Percentiles rank a stretch among this genome's conserved stretches.
phyloP scores from a whole-genome alignment of 2,113 vertebrate species.

The Tapirus terrestris region DNA sequence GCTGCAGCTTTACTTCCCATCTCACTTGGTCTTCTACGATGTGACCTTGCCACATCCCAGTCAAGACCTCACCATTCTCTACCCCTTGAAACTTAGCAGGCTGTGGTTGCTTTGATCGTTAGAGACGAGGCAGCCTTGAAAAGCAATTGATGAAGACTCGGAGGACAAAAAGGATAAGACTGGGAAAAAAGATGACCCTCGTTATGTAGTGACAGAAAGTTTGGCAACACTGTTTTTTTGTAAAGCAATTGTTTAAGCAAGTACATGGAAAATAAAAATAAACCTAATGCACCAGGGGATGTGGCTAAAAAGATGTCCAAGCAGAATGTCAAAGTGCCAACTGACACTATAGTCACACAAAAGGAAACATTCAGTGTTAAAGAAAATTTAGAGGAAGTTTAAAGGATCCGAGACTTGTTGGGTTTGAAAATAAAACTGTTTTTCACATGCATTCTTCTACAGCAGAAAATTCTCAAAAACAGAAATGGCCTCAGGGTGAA shows the following conservation, averaged over 20 bases:
- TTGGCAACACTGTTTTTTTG: not conserved
- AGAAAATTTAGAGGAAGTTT: not conserved
- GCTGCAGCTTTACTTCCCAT: not conserved
- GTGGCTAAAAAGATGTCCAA: conserved; percentile 23
- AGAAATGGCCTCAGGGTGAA: not conserved
- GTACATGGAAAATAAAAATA: conserved; percentile 7
- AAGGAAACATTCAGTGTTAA: not conserved
- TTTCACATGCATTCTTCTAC: not conserved
- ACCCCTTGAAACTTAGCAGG: not conserved
- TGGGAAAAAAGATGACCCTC: not conserved
- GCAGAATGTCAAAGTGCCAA: not conserved
- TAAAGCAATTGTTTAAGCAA: not conserved
- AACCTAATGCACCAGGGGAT: not conserved
- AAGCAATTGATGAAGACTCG: not conserved
- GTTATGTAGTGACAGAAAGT: not conserved
- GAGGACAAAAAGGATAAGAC: not conserved
- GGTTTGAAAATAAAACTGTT: conserved; percentile 4
- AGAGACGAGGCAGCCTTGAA: not conserved
- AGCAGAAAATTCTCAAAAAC: conserved; percentile 1
- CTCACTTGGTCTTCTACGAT: not conserved
- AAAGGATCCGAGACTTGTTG: not conserved
- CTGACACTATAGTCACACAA: not conserved
- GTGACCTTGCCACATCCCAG: not conserved
- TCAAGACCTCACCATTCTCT: not conserved
- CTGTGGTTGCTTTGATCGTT: not conserved